phyloP scores from a whole-genome alignment of 2,888 invertebrate genomes.

The Lamellibrachia satsuma region DNA sequence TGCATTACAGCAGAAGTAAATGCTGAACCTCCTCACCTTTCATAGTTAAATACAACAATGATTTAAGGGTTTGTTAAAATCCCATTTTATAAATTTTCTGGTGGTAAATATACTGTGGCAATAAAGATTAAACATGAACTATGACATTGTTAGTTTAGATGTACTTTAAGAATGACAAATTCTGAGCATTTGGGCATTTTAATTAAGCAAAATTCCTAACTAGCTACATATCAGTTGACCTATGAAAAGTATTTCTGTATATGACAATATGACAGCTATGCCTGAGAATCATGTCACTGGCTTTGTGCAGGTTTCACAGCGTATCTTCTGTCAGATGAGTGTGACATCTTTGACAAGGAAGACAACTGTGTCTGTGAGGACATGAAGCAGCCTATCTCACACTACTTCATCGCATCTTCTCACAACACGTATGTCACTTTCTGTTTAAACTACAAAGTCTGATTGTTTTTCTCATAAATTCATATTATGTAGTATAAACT shows the following conservation, averaged over 20 bases:
- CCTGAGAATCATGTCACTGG: slow-evolving; percentile 26
- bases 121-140: too few species aligned
- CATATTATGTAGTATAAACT: not conserved
- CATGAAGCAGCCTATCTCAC: slow-evolving; percentile 69
- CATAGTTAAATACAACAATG: too few species aligned
- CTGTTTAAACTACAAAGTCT: too few species aligned
- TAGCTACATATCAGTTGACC: too few species aligned
- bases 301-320: slow-evolving; percentile 58
- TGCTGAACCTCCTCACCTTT: too few species aligned
- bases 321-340: slow-evolving; percentile 66
- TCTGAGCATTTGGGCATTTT: too few species aligned
- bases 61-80: too few species aligned
- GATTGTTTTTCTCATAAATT: not conserved
- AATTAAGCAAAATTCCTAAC: too few species aligned
- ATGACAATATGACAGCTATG: not conserved
- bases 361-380: slow-evolving; percentile 68
- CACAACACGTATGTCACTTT: slow-evolving; percentile 67
- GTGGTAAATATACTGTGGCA: too few species aligned
- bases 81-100: too few species aligned
- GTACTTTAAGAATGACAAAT: too few species aligned
- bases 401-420: slow-evolving; percentile 69
- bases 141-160: too few species aligned
- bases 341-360: slow-evolving; percentile 69
- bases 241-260: not conserved
- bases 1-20: not conserved